Percentiles rank a stretch among this genome's conserved stretches.
phyloP scores from a whole-genome alignment of 2,113 vertebrate species.

The Toxostoma redivivum region DNA sequence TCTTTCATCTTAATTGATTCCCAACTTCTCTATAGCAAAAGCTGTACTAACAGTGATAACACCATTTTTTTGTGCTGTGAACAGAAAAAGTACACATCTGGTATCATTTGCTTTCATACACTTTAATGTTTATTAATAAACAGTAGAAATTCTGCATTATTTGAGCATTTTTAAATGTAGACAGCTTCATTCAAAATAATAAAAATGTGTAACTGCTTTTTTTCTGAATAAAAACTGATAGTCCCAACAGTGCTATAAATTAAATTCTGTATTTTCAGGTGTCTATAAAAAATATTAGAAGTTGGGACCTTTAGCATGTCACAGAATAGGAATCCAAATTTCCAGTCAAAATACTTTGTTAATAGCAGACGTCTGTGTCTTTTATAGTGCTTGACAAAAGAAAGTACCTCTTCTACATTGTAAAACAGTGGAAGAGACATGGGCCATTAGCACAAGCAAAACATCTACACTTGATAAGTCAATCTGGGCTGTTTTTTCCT shows the following conservation, averaged over 20 bases:
- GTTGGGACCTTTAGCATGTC: not conserved
- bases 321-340: not conserved
- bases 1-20: not conserved
- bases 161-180: not conserved
- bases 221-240: not conserved
- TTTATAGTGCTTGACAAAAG: not conserved
- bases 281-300: not conserved
- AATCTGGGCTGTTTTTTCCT: slow-evolving; percentile 45
- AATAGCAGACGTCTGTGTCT: not conserved
- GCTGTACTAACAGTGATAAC: not conserved
- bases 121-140: not conserved
- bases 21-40: not conserved
- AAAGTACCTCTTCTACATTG: slow-evolving; percentile 10
- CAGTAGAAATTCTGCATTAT: not conserved
- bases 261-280: not conserved
- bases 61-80: not conserved
- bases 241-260: not conserved
- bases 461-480: slow-evolving; percentile 67
- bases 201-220: not conserved
- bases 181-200: not conserved
- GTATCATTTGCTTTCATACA: not conserved
- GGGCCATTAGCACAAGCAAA: slow-evolving; percentile 62
- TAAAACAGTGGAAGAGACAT: slow-evolving; percentile 43
- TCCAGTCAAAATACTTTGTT: not conserved
- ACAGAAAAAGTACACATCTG: not conserved